Percentiles rank a stretch among this genome's conserved stretches.
These are phyloP conservation scores for Augochlora pura DNA, from an alignment of 1,140 invertebrate species.

Conservation along the genomic window DNA sequence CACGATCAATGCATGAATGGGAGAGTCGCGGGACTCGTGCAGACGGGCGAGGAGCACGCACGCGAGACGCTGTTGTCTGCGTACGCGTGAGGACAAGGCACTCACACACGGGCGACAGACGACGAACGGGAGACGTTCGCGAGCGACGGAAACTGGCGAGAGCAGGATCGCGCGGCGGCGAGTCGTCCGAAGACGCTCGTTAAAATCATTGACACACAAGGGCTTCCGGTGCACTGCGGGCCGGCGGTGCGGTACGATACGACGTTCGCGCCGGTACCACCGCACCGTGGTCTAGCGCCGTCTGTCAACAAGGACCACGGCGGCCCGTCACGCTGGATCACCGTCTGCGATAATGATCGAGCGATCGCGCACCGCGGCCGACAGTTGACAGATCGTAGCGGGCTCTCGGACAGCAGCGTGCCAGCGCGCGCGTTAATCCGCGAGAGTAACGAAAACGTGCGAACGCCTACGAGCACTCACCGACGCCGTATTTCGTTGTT, in stretches of 20 bases:
- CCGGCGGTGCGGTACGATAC: background rate
- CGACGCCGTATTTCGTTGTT: slow-evolving; percentile 84
- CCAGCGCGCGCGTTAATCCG: slow-evolving; percentile 31
- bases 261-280: no score
- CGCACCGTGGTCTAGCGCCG: background rate
- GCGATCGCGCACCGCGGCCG: background rate
- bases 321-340: background rate
- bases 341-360: background rate
- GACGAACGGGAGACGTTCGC: no score
- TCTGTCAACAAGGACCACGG: background rate
- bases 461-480: slow-evolving; percentile 76
- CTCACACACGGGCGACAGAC: no score
- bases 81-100: no score
- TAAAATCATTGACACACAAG: slow-evolving; percentile 32
- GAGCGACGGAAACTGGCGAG: no score
- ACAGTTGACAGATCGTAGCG: slow-evolving; percentile 52
- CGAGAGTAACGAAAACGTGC: background rate
- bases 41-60: background rate
- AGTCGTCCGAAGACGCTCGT: slow-evolving; percentile 2
- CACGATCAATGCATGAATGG: slow-evolving; percentile 80
- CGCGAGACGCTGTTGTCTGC: no score
- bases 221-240: background rate
- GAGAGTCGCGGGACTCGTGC: slow-evolving; percentile 22
- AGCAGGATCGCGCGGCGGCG: slow-evolving; percentile 4
- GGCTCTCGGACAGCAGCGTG: slow-evolving; percentile 17